phyloP scores from a whole-genome alignment of 2,888 invertebrate genomes.

The Drymonia ruficornis region DNA sequence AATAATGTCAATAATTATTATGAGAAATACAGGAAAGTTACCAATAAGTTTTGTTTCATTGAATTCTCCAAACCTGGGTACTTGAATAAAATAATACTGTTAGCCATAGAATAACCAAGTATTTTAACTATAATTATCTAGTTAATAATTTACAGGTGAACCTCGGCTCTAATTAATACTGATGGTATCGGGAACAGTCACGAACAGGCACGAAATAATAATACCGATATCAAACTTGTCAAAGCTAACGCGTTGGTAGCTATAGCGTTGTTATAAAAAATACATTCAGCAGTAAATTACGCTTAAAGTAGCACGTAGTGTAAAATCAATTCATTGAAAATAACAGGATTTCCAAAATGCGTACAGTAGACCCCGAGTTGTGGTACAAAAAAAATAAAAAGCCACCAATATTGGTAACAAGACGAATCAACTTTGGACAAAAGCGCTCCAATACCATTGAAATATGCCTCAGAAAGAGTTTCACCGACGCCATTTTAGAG shows the following conservation, averaged over 20 bases:
- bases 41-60: not conserved
- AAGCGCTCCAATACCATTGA: constrained; percentile 15
- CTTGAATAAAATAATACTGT: not conserved
- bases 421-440: constrained; percentile 22
- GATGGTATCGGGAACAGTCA: not conserved
- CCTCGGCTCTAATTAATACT: not conserved
- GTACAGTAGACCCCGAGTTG: constrained; percentile 32
- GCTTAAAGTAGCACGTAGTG: too few species aligned
- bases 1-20: not conserved
- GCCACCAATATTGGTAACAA: constrained; percentile 3
- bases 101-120: not conserved
- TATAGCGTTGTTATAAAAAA: too few species aligned
- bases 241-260: too few species aligned
- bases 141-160: not conserved
- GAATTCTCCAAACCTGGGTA: not conserved
- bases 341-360: constrained; percentile 18
- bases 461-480: constrained; percentile 21
- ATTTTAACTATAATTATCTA: not conserved
- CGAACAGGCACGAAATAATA: not conserved
- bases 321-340: too few species aligned
- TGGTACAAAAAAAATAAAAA: constrained; percentile 21
- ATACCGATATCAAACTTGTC: too few species aligned
- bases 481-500: constrained; percentile 23
- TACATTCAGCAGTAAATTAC: too few species aligned
- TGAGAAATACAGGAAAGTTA: constrained; percentile 8